Base-by-base conservation (phyloP, 2,888 invertebrate species). In the Leptura quadrifasciata region DNA sequence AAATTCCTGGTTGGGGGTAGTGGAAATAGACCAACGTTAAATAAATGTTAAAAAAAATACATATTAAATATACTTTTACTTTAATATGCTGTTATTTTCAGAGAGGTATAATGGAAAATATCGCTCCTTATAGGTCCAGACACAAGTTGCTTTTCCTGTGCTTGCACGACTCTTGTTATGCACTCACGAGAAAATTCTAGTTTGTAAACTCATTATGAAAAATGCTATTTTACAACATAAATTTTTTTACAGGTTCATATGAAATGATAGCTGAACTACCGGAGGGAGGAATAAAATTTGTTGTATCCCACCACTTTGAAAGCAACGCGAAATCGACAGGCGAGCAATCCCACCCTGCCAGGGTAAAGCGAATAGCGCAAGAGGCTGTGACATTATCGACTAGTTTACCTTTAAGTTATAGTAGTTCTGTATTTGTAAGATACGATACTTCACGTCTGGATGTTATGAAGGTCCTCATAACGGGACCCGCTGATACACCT, bases 331-430 rank as follows among this genome's bases (percentile, higher is more conserved):
- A 96, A 80, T 93, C 95, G 76, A 95, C 96, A 0, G 96, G 96
- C 74, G 96, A 96, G 86, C 93, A 96, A 72, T 94, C 95, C 78
- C 96, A 96, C 89, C 96, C 97, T 1, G 93, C 95, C 52, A 92
- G 98, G 80, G 95, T 97, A 84, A 96, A 97, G 89, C 93, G 98
- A 20, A 92, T 98, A 72, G 98, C 98, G 71, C 98, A 98, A 91
- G 98, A 98, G 90, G 95, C 97, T 60, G 97, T 97, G 79, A 98
- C 98, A 35, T 92, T 98, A 69, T 96, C 97, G 81, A 97, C 97
- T 75, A 95, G 96, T 82, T 91, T 98, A 85, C 98, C 98, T 79
- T 92, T 98, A 74, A 97, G 97, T 65, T 96, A 95, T 90, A 96
- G 96, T 89, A 97, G 97, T 88, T 96, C 96, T 80, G 98, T 98